Base-by-base conservation (phyloP, 2,113 vertebrate species). In the Myiozetetes cayanensis region DNA sequence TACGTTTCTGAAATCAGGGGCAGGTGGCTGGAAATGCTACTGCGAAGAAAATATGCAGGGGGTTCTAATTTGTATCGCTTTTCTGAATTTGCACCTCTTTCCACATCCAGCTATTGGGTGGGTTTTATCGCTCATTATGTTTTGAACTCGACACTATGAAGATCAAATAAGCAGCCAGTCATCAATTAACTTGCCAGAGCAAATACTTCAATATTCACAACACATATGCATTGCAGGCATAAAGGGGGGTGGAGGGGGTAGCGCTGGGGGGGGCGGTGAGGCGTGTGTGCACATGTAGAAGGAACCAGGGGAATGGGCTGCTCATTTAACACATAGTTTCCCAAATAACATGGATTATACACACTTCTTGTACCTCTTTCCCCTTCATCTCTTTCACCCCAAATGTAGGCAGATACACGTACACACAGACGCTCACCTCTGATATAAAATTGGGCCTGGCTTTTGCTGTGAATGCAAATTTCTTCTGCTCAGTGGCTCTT, bases 161-260 rank as follows among this genome's bases (percentile, higher is more conserved):
- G 87, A 92, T 95, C 94, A 97, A 95, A 96, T 79, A 95, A 90
- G 80, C 76, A 96, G 65, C 61, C 82, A 70, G 82, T 74, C 91
- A 74, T 62, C 94, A 86, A 70, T 89, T 87, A 96, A 87, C 82
- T 94, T 91, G 37, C 84, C 88, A 76, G 78, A 93, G 85, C 92
- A 90, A 66, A 50, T n/a, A 65, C 46, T 90, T 92, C 87, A 65
- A 89, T 91, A 79, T 88, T 92, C 75, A 58, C 59, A 53, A 83
- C 79, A 90, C 95, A 96, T 92, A 92, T 95, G 96, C 7, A 19
- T 24, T 30, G 50, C 96, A 96, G 96, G 71, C 95, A 66, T 58
- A 83, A 73, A 58, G 21, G 25, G 14, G 53, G 28, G 3, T 39
- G n/a, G 52, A n/a, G 20, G 12, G 4, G 4, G 11, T 12, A 39